Evolutionary conservation across 2,888 invertebrate genomes (phyloP).

Genomic region (Augiades crinisus): DNA sequence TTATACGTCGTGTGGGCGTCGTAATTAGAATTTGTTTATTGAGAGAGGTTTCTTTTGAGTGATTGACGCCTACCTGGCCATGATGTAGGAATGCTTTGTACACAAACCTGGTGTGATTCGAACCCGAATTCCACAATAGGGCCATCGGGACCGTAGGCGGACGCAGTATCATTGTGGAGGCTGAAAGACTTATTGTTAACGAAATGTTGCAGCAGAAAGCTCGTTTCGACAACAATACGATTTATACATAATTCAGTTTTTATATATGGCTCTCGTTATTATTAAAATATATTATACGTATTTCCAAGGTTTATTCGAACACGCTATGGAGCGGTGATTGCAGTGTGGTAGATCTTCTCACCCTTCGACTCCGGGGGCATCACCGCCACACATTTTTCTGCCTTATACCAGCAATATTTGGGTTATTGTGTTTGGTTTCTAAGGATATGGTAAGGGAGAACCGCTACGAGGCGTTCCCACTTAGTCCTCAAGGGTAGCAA

Average conservation of each 20-base stretch:
- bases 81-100: constrained; percentile 7
- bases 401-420: too few species aligned
- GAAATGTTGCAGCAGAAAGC: not conserved
- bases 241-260: not conserved
- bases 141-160: not conserved
- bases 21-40: not conserved
- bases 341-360: too few species aligned
- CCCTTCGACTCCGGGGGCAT: too few species aligned
- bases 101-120: constrained; percentile 12
- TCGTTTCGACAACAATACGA: constrained; percentile 4
- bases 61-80: constrained; percentile 11
- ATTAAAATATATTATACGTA: too few species aligned
- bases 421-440: too few species aligned
- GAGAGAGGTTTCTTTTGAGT: constrained; percentile 13
- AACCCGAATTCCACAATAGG: constrained; percentile 2
- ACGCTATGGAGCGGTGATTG: too few species aligned
- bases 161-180: constrained; percentile 9
- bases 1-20: not conserved
- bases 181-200: constrained; percentile 8
- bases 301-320: too few species aligned
- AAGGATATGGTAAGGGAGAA: too few species aligned
- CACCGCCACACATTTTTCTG: too few species aligned
- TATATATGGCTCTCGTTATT: not conserved
- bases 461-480: too few species aligned
- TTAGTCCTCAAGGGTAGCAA: too few species aligned